Evolutionary conservation across 2,797 vertebrate species (phyloP).

Genomic region (Heteromormyrus szaboi): DNA sequence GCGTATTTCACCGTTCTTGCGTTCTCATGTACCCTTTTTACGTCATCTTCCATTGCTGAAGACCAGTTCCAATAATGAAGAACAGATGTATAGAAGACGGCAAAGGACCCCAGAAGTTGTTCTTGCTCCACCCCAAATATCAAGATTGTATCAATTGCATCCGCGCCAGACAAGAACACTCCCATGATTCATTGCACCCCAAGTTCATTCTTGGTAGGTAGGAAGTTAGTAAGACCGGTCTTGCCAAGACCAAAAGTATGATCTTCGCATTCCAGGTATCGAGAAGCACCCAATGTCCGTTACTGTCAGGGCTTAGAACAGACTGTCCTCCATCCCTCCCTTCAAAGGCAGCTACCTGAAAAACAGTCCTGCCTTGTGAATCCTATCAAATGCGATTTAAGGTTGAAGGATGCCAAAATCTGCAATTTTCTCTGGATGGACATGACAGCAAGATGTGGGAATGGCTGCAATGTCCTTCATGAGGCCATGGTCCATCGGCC

Average conservation of each 20-base stretch:
- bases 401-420: not conserved
- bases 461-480: constrained; percentile 15
- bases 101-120: not conserved
- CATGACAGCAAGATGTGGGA: constrained; percentile 14
- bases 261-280: not conserved
- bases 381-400: constrained; percentile 10
- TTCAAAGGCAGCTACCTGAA: not conserved
- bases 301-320: not conserved
- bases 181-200: not conserved
- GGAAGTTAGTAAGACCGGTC: not conserved
- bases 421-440: not conserved
- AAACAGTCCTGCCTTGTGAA: not conserved
- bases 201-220: not conserved
- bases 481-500: not conserved
- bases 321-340: not conserved
- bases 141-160: not conserved
- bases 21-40: not conserved
- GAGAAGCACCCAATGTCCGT: not conserved
- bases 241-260: not conserved
- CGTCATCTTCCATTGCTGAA: not conserved
- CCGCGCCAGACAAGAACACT: not conserved
- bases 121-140: not conserved
- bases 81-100: not conserved
- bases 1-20: not conserved
- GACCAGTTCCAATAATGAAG: not conserved